Conservation (phyloP, 2,797 vertebrate genomes). For the Lepilemur septentrionalis region DNA sequence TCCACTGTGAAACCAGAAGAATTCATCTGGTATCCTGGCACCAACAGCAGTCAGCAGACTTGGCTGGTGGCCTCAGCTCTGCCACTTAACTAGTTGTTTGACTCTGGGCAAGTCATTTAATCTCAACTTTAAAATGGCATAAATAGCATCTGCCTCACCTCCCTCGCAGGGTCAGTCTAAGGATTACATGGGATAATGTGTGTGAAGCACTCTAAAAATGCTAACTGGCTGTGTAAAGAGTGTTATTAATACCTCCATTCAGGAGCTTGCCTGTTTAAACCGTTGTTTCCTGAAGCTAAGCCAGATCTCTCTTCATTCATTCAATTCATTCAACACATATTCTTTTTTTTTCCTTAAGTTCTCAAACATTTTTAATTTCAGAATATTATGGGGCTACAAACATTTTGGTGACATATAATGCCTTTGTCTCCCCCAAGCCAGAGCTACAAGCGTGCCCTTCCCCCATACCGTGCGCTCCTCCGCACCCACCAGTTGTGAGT, state of each 20-base stretch:
- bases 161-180: not conserved
- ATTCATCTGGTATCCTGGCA: not conserved
- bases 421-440: too few species aligned
- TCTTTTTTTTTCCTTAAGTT: not conserved
- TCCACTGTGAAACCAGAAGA: conserved; percentile 7
- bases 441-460: too few species aligned
- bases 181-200: not conserved
- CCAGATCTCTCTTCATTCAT: not conserved
- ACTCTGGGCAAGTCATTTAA: conserved; percentile 22
- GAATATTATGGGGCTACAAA: too few species aligned
- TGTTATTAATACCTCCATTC: not conserved
- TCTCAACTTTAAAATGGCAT: conserved; percentile 12
- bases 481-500: too few species aligned
- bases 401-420: too few species aligned
- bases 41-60: not conserved
- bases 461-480: too few species aligned
- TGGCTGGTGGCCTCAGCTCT: not conserved
- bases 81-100: not conserved
- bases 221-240: not conserved
- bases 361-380: too few species aligned
- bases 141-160: not conserved
- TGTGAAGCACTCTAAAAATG: conserved; percentile 14
- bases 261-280: conserved; percentile 1
- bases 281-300: not conserved
- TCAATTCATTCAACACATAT: not conserved